Evolutionary conservation across 1,140 invertebrate species (phyloP), one percentile per base, ranked within the genome.

Genomic region (Battus philenor): DNA sequence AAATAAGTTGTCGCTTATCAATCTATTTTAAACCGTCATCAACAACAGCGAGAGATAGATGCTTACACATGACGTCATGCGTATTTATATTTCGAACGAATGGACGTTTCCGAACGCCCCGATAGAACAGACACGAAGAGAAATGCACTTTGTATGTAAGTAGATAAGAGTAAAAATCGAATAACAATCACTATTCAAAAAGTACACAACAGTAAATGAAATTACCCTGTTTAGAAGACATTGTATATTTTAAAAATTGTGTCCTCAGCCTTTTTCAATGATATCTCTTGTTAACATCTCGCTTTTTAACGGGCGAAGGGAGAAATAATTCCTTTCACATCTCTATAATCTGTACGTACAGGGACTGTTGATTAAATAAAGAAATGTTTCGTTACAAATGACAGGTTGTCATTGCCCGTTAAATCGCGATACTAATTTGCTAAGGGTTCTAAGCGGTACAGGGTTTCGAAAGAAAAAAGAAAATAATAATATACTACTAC

Each of bases 171-270:
- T 77, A 70, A 76, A 77, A 77, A 78, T 82, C 63, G 69, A 76
- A 68, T 59, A 82, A 80, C 72, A 78, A 77, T 68, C 57, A 59
- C 66, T 78, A 71, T 68, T 69, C 59, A 70, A 73, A 79, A 70
- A 58, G 53, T 67, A 79, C 66, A 66, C 72, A 83, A 83, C 79
- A 80, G 62, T 78, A 80, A 83, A 83, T 53, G 36, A 83, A 79
- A 76, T 70, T 83, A 83, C 79, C 79, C 79, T 83, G 79, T 83
- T 77, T 52, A 76, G 68, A 81, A 80, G 76, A 84, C 80, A 81
- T 84, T 84, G 80, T 84, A 84, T 81, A 83, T 78, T 67, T 71
- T 77, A 70, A 81, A 78, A 81, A 78, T 73, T 74, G 73, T 77
- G 69, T 79, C 80, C 75, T 84, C 80, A 84, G 80, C 80, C 80